Evolutionary conservation across 2,888 invertebrate genomes (phyloP), one percentile per base, ranked within the genome.

Genomic region (Thereva nobilitata): DNA sequence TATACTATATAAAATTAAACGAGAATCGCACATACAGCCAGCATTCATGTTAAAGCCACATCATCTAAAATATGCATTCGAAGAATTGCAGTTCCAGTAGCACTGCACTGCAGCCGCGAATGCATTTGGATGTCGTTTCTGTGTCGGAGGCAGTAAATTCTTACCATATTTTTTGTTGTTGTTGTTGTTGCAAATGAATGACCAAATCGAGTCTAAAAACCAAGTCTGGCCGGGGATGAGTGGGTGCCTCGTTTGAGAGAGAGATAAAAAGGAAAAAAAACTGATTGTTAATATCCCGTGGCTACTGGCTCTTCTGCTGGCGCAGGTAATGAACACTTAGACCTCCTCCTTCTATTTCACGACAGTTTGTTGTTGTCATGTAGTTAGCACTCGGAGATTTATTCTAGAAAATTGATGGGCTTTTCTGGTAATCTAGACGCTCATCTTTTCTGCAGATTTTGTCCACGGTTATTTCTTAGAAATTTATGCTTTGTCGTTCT

Each of bases 361-460:
- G 64, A 75, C 75, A 77, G 78, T 79, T 80, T 79, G 79, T 79
- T 80, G 80, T 80, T 79, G 79, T 80, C 80, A 79, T 79, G 79
- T 79, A 80, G 79, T 79, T 80, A 79, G 78, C 80, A 79, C 79
- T 78, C 78, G 72, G 76, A 79, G 78, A 80, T 80, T 79, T 79
- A 80, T 80, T 77, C 79, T 76, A 74, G 74, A 73, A 75, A 79
- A 79, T 79, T 80, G 79, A 79, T 79, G 78, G 77, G 76, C 75
- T 12, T 34, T 6, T n/a, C 23, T 10, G 61, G 61, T 50, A 61
- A 61, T 61, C 61, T 61, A 23, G 61, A 61, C 61, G 61, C 61
- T 61, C 61, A 61, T 61, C 61, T 61, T 47, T 50, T 49, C 12
- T 38, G n/a, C 9, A 61, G 61, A 61, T 61, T 50, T 61, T 61